Conservation (phyloP, 2,888 invertebrate species). For the Lottia gigantea region DNA sequence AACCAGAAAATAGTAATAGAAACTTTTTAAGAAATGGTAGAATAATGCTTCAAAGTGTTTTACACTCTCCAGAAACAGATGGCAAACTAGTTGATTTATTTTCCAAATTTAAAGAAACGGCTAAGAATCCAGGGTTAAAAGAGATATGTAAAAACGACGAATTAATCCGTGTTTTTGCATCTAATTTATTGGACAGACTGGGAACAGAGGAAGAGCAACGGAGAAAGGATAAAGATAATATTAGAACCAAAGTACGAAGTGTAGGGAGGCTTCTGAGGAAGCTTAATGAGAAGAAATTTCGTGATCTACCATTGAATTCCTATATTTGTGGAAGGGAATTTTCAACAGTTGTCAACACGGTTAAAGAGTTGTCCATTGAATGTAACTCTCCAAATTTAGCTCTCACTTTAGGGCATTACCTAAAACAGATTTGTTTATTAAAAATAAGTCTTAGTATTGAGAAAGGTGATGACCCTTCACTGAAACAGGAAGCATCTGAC, state of each 20-base stretch:
- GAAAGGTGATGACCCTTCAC: background rate
- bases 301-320: background rate
- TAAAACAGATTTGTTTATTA: constrained; percentile 15
- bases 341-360: constrained; percentile 18
- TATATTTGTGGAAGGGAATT: constrained; percentile 14
- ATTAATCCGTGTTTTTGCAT: too few relatives aligned
- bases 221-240: constrained; percentile 4
- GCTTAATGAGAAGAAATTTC: constrained; percentile 4
- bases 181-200: too few relatives aligned
- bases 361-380: constrained; percentile 21
- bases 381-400: constrained; percentile 21
- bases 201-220: background rate
- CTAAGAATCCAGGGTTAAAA: too few relatives aligned
- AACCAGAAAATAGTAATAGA: too few relatives aligned
- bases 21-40: too few relatives aligned
- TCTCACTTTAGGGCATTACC: constrained; percentile 14
- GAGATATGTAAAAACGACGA: too few relatives aligned
- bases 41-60: too few relatives aligned
- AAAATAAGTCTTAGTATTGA: constrained; percentile 18
- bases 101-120: too few relatives aligned
- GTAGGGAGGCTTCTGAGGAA: constrained; percentile 3
- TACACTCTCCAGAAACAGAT: too few relatives aligned
- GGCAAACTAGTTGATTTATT: too few relatives aligned
- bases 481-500: constrained; percentile 15
- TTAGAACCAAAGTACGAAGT: background rate